These are phyloP conservation scores for Caenorhabditis angaria DNA, from an alignment of 2,888 invertebrate species.

Conservation along the genomic window DNA sequence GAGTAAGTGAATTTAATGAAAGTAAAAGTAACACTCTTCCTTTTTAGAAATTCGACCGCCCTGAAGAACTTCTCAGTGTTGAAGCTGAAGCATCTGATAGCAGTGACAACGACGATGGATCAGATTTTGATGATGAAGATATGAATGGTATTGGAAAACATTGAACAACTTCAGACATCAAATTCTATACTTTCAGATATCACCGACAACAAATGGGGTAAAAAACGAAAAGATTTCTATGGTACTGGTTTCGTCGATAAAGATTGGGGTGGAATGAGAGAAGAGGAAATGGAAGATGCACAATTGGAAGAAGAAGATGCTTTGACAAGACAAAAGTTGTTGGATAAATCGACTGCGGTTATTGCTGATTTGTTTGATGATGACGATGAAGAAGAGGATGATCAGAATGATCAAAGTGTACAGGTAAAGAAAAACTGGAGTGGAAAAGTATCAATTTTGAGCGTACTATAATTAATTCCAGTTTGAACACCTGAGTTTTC, in stretches of 20 bases:
- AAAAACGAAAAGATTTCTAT: constrained; percentile 72
- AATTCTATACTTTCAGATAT: constrained; percentile 20
- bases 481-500: too few species aligned
- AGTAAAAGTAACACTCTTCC: background rate
- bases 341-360: constrained; percentile 54
- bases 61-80: constrained; percentile 60
- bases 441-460: background rate
- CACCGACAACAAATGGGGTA: constrained; percentile 74
- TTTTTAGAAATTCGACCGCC: constrained; percentile 23
- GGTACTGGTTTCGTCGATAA: constrained; percentile 70
- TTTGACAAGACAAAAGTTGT: constrained; percentile 58
- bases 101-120: constrained; percentile 46
- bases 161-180: background rate
- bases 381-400: constrained; percentile 42
- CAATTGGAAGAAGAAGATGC: constrained; percentile 65
- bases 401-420: constrained; percentile 18
- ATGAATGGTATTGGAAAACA: constrained; percentile 18
- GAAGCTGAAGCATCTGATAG: constrained; percentile 57
- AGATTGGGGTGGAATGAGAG: constrained; percentile 64
- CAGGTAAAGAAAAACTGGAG: background rate
- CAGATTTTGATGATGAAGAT: constrained; percentile 52
- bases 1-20: background rate
- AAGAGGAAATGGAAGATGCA: constrained; percentile 55
- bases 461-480: too few species aligned
- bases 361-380: constrained; percentile 53